phyloP scores from a whole-genome alignment of 2,113 vertebrate species.

The Holacanthus passer region DNA sequence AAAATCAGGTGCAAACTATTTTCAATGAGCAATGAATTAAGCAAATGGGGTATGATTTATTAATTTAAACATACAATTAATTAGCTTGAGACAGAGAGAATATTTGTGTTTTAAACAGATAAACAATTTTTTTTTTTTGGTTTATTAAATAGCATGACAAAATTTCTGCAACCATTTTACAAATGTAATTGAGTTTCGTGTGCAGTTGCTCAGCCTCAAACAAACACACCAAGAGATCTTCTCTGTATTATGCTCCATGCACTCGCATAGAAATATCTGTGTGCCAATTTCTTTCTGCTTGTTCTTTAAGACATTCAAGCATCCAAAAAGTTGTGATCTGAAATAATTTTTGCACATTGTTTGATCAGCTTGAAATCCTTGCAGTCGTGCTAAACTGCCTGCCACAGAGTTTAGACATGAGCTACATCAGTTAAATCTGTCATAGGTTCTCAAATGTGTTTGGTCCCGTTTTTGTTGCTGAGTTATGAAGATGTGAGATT shows the following conservation, averaged over 20 bases:
- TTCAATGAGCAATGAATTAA: background rate
- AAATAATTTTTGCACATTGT: background rate
- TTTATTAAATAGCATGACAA: background rate
- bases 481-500: conserved; percentile 60
- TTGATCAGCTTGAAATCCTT: background rate
- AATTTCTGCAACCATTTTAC: background rate
- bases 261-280: background rate
- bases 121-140: background rate
- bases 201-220: background rate
- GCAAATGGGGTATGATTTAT: background rate
- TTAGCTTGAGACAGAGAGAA: background rate
- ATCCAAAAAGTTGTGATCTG: conserved; percentile 5
- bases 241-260: background rate
- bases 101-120: background rate
- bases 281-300: background rate
- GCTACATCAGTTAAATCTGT: background rate
- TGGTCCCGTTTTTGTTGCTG: conserved; percentile 43
- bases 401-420: background rate
- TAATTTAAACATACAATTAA: background rate
- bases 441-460: conserved; percentile 10
- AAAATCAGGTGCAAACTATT: background rate
- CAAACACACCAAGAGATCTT: background rate
- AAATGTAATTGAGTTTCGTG: background rate
- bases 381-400: background rate
- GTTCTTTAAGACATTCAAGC: background rate